A percentile compares a stretch with the other conserved stretches of the same genome.
Conservation (phyloP, 2,113 vertebrate species). For the Ctenodactylus gundi region DNA sequence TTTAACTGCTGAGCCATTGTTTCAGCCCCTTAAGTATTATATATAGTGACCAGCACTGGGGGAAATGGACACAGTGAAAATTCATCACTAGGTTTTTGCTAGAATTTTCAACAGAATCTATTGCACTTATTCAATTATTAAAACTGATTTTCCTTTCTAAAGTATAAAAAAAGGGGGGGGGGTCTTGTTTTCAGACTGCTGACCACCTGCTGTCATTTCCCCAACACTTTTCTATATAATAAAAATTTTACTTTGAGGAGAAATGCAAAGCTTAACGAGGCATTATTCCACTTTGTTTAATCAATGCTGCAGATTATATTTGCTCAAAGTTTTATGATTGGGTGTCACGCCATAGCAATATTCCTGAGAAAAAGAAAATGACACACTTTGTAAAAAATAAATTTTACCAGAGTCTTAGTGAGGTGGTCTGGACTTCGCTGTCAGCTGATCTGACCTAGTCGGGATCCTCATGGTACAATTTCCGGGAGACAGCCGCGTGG, state of each 20-base stretch:
- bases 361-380: no score
- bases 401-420: no score
- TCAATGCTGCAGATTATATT: not conserved
- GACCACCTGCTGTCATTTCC: not conserved
- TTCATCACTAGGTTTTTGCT: no score
- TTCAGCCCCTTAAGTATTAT: not conserved
- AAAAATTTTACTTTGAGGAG: not conserved
- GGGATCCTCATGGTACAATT: not conserved
- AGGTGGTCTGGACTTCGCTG: no score
- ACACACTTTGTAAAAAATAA: no score
- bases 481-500: no score
- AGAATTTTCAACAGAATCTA: not conserved
- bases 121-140: not conserved
- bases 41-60: not conserved
- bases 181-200: not conserved
- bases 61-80: fast-evolving
- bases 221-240: not conserved
- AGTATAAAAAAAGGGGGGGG: not conserved
- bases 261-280: not conserved
- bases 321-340: not conserved
- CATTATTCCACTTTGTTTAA: not conserved
- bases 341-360: fast-evolving
- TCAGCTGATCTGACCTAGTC: not conserved
- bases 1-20: no score
- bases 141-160: not conserved